Percentiles rank a stretch among this genome's conserved stretches.
Evolutionary conservation across 2,888 invertebrate species (phyloP).

Genomic region (Drosophila robusta): DNA sequence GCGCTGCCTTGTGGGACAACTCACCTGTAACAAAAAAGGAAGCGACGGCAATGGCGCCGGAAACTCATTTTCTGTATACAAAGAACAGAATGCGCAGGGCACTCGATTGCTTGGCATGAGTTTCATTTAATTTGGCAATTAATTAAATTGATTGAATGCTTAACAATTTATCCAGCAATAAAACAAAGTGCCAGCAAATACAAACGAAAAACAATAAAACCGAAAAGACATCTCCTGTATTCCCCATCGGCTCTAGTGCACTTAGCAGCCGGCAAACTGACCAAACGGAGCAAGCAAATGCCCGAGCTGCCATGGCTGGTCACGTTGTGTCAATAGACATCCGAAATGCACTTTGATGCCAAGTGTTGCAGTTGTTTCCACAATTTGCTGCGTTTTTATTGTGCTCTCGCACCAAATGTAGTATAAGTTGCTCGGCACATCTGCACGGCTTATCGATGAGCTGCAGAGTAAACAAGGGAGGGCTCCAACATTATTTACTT

Average conservation of each 20-base stretch:
- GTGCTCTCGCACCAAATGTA: conserved; percentile 5
- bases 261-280: conserved; percentile 25
- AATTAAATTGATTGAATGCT: conserved; percentile 75
- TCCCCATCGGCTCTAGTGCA: conserved; percentile 39
- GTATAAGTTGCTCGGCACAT: conserved; percentile 6
- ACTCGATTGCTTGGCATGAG: conserved; percentile 37
- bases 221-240: conserved; percentile 16
- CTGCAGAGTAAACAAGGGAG: neutral
- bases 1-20: conserved; percentile 42
- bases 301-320: conserved; percentile 51
- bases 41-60: conserved; percentile 13
- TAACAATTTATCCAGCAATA: conserved; percentile 59
- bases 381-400: conserved; percentile 35
- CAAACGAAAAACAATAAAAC: conserved; percentile 21
- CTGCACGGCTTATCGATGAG: conserved; percentile 17
- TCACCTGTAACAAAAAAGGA: conserved; percentile 61
- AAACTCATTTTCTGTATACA: conserved; percentile 44
- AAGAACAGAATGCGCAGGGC: neutral
- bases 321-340: conserved; percentile 76
- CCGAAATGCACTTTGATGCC: conserved; percentile 66
- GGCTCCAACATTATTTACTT: conserved; percentile 3
- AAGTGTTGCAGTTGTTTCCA: conserved; percentile 55
- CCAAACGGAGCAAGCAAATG: conserved; percentile 48
- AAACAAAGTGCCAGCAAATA: conserved; percentile 44
- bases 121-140: conserved; percentile 50